A percentile compares a stretch with the other conserved stretches of the same genome.
These are phyloP conservation scores for Pseudonaja textilis DNA, from an alignment of 2,113 vertebrate genomes.

Conservation along the genomic window DNA sequence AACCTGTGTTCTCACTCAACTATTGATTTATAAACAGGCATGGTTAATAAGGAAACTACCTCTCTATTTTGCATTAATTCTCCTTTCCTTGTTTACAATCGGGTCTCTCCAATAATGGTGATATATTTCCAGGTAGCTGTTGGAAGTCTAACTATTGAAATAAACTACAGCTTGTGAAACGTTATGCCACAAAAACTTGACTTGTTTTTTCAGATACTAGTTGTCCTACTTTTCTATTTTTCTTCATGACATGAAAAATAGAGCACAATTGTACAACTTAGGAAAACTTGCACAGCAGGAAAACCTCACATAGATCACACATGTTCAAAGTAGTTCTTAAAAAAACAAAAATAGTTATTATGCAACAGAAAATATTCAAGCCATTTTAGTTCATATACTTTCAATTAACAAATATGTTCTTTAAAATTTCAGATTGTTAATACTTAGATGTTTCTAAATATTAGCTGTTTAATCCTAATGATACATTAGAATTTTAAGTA, in stretches of 20 bases:
- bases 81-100: not conserved
- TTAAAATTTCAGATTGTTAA: not conserved
- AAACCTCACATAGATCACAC: not conserved
- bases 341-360: slow-evolving; percentile 42
- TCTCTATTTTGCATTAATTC: not conserved
- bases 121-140: not conserved
- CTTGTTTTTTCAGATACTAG: not conserved
- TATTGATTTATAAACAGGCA: not conserved
- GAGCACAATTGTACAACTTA: slow-evolving; percentile 23
- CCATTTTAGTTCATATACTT: not conserved
- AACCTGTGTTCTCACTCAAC: not conserved
- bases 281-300: slow-evolving; percentile 37
- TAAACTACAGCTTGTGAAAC: not conserved
- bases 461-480: not conserved
- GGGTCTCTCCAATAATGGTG: not conserved
- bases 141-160: not conserved
- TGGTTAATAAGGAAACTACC: not conserved
- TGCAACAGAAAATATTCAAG: not conserved
- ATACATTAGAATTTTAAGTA: not conserved
- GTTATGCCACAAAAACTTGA: not conserved
- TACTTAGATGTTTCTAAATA: not conserved
- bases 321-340: not conserved
- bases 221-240: not conserved
- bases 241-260: slow-evolving; percentile 30
- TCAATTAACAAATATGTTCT: not conserved